These are phyloP conservation scores for Chirona hameri DNA, from an alignment of 2,888 invertebrate species.

Conservation along the genomic window DNA sequence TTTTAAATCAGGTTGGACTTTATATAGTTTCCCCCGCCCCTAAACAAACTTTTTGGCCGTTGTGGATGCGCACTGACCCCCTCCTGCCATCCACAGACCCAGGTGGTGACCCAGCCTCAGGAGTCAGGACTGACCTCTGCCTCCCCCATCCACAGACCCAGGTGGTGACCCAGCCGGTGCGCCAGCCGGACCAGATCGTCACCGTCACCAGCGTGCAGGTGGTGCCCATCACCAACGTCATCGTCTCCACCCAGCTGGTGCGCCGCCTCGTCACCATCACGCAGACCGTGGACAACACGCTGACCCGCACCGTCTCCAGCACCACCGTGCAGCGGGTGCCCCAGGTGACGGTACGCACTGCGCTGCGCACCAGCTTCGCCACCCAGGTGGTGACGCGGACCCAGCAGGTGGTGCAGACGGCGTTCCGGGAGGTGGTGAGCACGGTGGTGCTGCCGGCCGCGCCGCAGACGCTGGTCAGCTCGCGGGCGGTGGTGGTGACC, in stretches of 20 bases:
- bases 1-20: too few species aligned
- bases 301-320: slow-evolving; percentile 34
- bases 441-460: not conserved
- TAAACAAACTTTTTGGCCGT: too few species aligned
- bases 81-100: not conserved
- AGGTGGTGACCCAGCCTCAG: not conserved
- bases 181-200: not conserved
- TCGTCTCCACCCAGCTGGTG: slow-evolving; percentile 35
- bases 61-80: too few species aligned
- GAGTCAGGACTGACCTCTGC: not conserved
- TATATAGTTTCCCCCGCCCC: too few species aligned
- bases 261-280: not conserved
- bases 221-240: slow-evolving; percentile 35
- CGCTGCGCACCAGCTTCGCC: slow-evolving; percentile 35
- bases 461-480: not conserved
- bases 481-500: not conserved
- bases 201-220: slow-evolving; percentile 34
- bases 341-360: slow-evolving; percentile 31
- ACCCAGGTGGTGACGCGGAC: slow-evolving; percentile 35
- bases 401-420: slow-evolving; percentile 32
- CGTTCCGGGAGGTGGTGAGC: not conserved
- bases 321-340: slow-evolving; percentile 35
- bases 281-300: slow-evolving; percentile 22
- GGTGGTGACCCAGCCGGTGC: not conserved
- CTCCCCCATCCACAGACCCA: not conserved